Evolutionary conservation across 35 echinoderm and acorn worm genomes (phyloP), one percentile per base, ranked within the genome.

Genomic region (Apostichopus japonicus): DNA sequence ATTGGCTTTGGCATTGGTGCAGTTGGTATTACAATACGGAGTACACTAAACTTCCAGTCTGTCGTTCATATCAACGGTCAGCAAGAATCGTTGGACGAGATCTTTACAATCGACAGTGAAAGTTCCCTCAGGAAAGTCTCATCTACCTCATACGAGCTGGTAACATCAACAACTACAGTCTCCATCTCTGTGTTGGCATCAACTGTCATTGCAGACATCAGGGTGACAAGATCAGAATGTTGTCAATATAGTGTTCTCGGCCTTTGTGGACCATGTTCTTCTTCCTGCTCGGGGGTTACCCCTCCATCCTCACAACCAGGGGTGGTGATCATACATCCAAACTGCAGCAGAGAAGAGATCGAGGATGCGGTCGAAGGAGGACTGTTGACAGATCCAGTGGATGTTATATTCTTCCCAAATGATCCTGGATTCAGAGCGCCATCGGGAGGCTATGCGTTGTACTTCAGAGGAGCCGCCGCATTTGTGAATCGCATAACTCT

Each of bases 231-330:
- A 62, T 1, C 6, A 0, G 84, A 75, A 6, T 95, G 94, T 65
- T 84, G 88, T 87, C 21, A 17, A 5, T 21, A 61, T 53, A 53
- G 62, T 5, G 15, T 21, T 53, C 82, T 76, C 9, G 94, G 94
- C 8, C 53, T 95, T 16, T 95, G 94, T 80, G 94, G 94, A 13
- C 90, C 90, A 10, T 95, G 94, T 70, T 84, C 76, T 17, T 27
- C 15, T 2, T 73, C 53, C 52, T 79, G 27, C 22, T 1, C 21
- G 0, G 63, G 5, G 63, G 63, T 4, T 19, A 10, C 19, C 11
- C 63, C 63, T 15, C 63, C 63, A 15, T 2, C 63, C 11, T 67
- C 14, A 67, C 63, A 0, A 67, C 63, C 63, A 15, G 63, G 63
- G 19, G 63, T 67, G 11, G 63, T 67, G 11, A 67, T 67, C 19